phyloP scores from a whole-genome alignment of 2,888 invertebrate species.

The Carterocephalus palaemon region DNA sequence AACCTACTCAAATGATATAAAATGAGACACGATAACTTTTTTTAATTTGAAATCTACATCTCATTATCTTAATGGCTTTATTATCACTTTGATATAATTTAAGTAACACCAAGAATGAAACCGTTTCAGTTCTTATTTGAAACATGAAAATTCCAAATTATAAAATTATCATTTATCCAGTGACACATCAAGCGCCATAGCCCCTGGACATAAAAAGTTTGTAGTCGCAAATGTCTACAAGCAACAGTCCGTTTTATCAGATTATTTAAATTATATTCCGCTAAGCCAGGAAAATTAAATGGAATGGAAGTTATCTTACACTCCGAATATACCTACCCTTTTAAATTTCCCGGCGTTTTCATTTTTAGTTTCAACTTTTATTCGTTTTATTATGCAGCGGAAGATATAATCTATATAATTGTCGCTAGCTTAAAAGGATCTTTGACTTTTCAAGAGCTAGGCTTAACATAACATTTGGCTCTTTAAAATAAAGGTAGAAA shows the following conservation, averaged over 20 bases:
- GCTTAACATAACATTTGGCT: too few relatives aligned
- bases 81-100: too few relatives aligned
- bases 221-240: slow-evolving; percentile 29
- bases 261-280: slow-evolving; percentile 31
- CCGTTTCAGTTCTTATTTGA: too few relatives aligned
- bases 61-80: too few relatives aligned
- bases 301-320: slow-evolving; percentile 29
- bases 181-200: slow-evolving; percentile 27
- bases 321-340: slow-evolving; percentile 27
- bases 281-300: slow-evolving; percentile 28
- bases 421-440: not conserved
- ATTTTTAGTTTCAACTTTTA: slow-evolving; percentile 1
- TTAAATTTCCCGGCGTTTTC: slow-evolving; percentile 9
- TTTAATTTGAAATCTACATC: too few relatives aligned
- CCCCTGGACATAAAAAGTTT: slow-evolving; percentile 19
- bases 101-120: too few relatives aligned
- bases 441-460: too few relatives aligned
- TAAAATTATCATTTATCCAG: not conserved
- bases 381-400: too few relatives aligned
- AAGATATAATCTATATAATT: too few relatives aligned
- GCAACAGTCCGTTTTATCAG: slow-evolving; percentile 15
- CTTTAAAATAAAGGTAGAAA: not conserved
- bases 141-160: not conserved
- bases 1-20: too few relatives aligned
- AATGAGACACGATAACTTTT: too few relatives aligned